A percentile compares a stretch with the other conserved stretches of the same genome.
Conservation (phyloP, 2,797 vertebrate genomes). For the Falco naumanni region DNA sequence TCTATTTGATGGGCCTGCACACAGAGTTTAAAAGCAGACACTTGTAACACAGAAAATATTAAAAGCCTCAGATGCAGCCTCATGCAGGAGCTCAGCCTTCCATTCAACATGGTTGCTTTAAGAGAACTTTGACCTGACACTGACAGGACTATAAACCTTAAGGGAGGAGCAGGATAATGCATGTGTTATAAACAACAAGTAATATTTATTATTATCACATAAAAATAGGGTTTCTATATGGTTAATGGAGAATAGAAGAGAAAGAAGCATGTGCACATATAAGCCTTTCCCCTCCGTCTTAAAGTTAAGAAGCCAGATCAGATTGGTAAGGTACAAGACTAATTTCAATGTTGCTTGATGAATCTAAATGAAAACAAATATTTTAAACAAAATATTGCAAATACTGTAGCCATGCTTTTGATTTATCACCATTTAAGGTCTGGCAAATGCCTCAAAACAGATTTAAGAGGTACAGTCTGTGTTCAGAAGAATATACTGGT, state of each 20-base stretch:
- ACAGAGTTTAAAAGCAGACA: neutral
- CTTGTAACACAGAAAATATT: neutral
- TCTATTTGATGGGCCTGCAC: neutral
- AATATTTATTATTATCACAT: neutral
- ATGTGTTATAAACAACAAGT: neutral
- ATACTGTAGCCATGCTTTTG: neutral
- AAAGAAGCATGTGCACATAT: neutral
- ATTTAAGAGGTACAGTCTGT: neutral
- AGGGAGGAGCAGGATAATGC: neutral
- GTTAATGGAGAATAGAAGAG: neutral
- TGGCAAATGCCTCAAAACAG: neutral
- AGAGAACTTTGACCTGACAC: neutral
- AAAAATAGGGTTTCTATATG: neutral
- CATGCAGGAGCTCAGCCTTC: neutral
- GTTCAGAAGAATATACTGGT: neutral
- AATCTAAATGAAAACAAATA: neutral
- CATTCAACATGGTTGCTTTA: neutral
- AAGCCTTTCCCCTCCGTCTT: neutral
- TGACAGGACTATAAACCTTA: neutral
- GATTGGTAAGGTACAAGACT: neutral
- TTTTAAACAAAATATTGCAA: neutral
- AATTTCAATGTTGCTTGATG: neutral
- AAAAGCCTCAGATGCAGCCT: neutral
- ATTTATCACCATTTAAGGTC: neutral
- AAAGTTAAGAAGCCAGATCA: neutral